Evolutionary conservation across 2,888 invertebrate species (phyloP), one percentile per base, ranked within the genome.

Genomic region (Disparrhopalites patrizii): DNA sequence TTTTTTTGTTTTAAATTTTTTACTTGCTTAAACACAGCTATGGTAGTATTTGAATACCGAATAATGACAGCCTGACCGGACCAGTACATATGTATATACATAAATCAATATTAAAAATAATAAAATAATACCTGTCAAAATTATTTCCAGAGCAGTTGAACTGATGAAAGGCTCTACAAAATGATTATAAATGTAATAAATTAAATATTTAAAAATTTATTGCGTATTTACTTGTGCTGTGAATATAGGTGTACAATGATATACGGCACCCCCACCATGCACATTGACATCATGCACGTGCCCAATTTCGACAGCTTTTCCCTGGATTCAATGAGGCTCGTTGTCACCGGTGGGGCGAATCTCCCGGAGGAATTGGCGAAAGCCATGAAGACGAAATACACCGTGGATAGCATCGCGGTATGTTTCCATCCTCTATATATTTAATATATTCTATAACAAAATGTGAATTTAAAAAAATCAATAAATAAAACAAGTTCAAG

Each of bases 241-340:
- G 33, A 18, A 23, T 33, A 5, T 25, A 56, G 56, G 15, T 90
- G 91, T 76, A 85, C 85, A 0, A 79, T 86, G 1, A 78, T 88
- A 28, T 86, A 86, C 77, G 91, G 91, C 43, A 91, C 91, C 0
- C 91, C 93, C 5, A 92, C 93, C 1, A 75, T 67, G 92, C 89
- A 89, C 78, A 85, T 90, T 13, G 90, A 91, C 79, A 81, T 90
- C 71, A 78, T 91, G 50, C 81, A 82, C 28, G 79, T 78, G 4
- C 83, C 84, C 74, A 79, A 79, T 30, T 65, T 71, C 18, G 76
- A 81, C 18, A 79, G 82, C 1, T 79, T 85, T 28, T 81, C 82
- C 56, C 5, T 43, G n/a, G n/a, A 15, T 13, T 73, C 70, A 1
- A 55, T 75, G 27, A 25, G 81, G 70, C 78, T 82, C 50, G 89